phyloP scores from a whole-genome alignment of 2,113 vertebrate genomes.

The Oceanites oceanicus region DNA sequence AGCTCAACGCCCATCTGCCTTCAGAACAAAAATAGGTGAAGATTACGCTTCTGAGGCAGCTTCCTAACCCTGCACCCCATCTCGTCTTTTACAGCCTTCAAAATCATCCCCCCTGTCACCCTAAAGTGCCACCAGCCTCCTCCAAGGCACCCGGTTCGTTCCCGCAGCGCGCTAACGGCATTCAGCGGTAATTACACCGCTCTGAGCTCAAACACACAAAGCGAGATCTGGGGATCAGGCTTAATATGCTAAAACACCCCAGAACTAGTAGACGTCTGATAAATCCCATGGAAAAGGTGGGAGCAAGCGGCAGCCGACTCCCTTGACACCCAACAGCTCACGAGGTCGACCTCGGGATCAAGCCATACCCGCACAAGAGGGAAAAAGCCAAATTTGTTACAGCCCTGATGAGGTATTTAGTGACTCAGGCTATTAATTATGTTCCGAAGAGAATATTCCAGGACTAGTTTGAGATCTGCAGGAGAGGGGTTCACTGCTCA shows the following conservation, averaged over 20 bases:
- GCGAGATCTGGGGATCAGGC: too few relatives aligned
- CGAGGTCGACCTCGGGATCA: background rate
- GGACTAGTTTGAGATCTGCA: background rate
- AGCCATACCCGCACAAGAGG: fast-evolving
- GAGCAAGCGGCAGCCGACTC: fast-evolving
- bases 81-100: background rate
- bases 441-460: background rate
- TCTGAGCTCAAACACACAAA: fast-evolving
- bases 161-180: fast-evolving
- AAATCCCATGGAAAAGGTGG: too few relatives aligned
- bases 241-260: too few relatives aligned
- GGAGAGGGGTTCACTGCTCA: background rate
- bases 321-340: fast-evolving
- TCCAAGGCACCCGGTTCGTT: too few relatives aligned
- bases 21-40: background rate
- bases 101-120: background rate
- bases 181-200: fast-evolving
- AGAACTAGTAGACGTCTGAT: fast-evolving
- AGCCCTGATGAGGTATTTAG: background rate
- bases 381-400: background rate
- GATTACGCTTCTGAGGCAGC: fast-evolving
- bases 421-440: background rate
- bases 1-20: background rate
- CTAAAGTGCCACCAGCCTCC: background rate
- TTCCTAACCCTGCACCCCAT: background rate